Evolutionary conservation across 2,797 vertebrate species (phyloP).

Genomic region (Pitangus sulphuratus): DNA sequence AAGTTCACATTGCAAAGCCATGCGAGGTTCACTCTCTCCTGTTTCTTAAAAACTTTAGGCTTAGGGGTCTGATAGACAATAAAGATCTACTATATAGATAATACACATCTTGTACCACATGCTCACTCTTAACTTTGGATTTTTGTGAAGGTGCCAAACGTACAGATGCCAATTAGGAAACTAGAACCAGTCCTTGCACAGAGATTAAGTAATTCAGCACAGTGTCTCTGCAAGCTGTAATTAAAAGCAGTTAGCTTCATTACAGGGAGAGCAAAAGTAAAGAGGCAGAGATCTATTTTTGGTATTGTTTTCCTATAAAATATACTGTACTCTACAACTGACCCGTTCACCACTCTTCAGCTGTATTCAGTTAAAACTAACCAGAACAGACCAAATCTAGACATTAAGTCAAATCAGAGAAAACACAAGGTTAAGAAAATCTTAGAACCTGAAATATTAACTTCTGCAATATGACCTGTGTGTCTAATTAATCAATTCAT

Average conservation of each 20-base stretch:
- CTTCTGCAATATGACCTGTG: neutral
- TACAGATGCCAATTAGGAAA: slow-evolving; percentile 69
- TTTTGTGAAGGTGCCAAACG: slow-evolving; percentile 48
- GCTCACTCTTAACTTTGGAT: slow-evolving; percentile 5
- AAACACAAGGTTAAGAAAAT: neutral
- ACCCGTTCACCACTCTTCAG: neutral
- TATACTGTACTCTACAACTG: neutral
- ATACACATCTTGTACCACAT: neutral
- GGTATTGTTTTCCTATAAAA: slow-evolving; percentile 38
- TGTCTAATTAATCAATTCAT: neutral
- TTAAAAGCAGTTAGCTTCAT: slow-evolving; percentile 71
- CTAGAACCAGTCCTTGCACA: slow-evolving; percentile 64
- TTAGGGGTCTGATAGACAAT: neutral
- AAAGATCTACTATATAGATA: neutral
- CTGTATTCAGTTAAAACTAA: neutral
- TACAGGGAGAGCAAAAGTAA: slow-evolving; percentile 52
- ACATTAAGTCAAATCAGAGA: neutral
- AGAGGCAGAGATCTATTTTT: slow-evolving; percentile 55
- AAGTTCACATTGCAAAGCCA: neutral
- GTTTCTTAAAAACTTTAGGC: neutral
- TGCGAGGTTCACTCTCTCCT: neutral
- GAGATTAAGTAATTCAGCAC: slow-evolving; percentile 74
- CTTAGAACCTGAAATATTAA: neutral
- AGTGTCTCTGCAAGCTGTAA: slow-evolving; percentile 65
- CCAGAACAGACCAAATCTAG: neutral